Evolutionary conservation across 2,888 invertebrate genomes (phyloP), one percentile per base, ranked within the genome.

Genomic region (Anodontia alba): DNA sequence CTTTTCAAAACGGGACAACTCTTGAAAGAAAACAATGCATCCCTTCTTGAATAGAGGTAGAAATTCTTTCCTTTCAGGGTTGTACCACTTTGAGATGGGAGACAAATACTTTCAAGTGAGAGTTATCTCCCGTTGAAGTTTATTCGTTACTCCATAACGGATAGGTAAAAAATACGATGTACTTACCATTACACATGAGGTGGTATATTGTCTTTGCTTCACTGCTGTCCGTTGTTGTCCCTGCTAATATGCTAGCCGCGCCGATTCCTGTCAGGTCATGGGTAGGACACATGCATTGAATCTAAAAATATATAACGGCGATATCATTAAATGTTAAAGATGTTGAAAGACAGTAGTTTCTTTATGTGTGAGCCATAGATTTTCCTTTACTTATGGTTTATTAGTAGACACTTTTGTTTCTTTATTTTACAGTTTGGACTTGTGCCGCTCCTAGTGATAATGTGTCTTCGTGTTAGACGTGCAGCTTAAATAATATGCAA

Each of bases 151-250:
- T 17, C 17, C 1, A 62, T 29, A 17, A 15, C 2, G 17, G 12
- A 5, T 62, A 15, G 2, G 1, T 8, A 42, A 38, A n/a, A 42
- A 20, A 23, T 1, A 15, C 10, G 7, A 3, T 23, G 1, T 70
- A 76, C 71, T 36, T 72, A 80, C 75, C 75, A 17, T 20, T 54
- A 26, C 80, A 80, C 57, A 69, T 54, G 17, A 80, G 51, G 70
- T 76, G 73, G 36, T 71, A 71, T 17, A 80, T 68, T 8, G 73
- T 76, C 68, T 76, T 80, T 36, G 68, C 68, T 46, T 76, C 76
- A 29, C 62, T 57, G 31, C 68, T 43, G 20, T 42, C 73, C 0
- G 75, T n/a, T 7, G 67, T 51, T 23, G 72, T 67, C 12, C 46
- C 75, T 15, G 73, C 29, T 72, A 72, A 68, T 2, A 69, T 5